Conservation (phyloP, 2,113 vertebrate genomes). For the Anguilla japonica region DNA sequence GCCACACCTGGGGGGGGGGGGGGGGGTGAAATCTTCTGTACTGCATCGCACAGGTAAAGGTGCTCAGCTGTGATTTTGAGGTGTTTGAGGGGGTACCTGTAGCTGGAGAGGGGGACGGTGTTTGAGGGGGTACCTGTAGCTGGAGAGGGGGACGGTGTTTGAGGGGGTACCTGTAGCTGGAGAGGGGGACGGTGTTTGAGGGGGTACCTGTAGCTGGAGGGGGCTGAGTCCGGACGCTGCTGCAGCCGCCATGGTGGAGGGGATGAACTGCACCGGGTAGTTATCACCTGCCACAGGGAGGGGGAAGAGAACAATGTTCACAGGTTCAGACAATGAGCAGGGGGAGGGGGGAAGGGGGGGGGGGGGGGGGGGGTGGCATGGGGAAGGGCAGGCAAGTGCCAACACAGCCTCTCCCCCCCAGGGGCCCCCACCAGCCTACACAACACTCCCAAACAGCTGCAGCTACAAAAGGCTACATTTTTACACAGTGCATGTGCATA, state of each 20-base stretch:
- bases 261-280: slow-evolving; percentile 99
- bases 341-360: slow-evolving; percentile 33
- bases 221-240: slow-evolving; percentile 95
- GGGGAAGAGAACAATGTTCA: slow-evolving; percentile 72
- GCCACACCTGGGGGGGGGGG: too few relatives aligned
- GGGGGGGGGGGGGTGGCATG: slow-evolving; percentile 20
- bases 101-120: too few relatives aligned
- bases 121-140: slow-evolving; percentile 78
- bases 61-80: slow-evolving; percentile 74
- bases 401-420: slow-evolving; percentile 63
- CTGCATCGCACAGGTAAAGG: slow-evolving; percentile 71
- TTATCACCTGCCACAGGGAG: slow-evolving; percentile 84
- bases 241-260: slow-evolving; percentile 95
- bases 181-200: slow-evolving; percentile 63
- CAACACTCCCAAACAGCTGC: slow-evolving; percentile 76
- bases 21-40: too few relatives aligned
- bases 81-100: too few relatives aligned
- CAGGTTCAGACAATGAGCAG: slow-evolving; percentile 78
- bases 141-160: slow-evolving; percentile 62
- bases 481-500: background rate
- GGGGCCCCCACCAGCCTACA: slow-evolving; percentile 56
- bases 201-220: slow-evolving; percentile 89
- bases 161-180: slow-evolving; percentile 89
- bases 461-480: slow-evolving; percentile 75
- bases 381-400: slow-evolving; percentile 69